Evolutionary conservation across 2,113 vertebrate genomes (phyloP).

Genomic region (Gymnogyps californianus): DNA sequence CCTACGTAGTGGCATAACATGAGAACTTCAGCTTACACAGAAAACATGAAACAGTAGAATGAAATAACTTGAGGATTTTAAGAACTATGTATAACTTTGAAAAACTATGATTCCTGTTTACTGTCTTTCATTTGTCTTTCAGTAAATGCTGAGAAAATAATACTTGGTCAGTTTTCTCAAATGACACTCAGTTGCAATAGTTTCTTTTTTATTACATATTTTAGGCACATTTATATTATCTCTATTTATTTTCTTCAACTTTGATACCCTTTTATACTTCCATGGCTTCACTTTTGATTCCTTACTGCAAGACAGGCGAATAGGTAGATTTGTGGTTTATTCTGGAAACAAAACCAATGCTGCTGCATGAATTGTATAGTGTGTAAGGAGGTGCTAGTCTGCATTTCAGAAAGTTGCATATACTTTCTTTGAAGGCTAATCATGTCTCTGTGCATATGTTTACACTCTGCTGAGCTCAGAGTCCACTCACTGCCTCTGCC

Average conservation of each 20-base stretch:
- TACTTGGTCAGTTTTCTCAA: not conserved
- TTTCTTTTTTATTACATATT: not conserved
- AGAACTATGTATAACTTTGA: not conserved
- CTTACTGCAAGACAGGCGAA: not conserved
- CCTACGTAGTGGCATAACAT: not conserved
- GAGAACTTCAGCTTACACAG: conserved; percentile 14
- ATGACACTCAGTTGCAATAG: not conserved
- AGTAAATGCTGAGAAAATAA: not conserved
- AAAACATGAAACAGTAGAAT: not conserved
- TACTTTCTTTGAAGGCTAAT: not conserved
- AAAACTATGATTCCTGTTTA: not conserved
- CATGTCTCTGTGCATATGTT: not conserved
- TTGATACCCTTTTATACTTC: not conserved
- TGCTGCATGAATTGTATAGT: not conserved
- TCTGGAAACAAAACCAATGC: not conserved
- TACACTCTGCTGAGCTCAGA: not conserved
- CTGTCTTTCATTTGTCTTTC: not conserved
- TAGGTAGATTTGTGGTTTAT: not conserved
- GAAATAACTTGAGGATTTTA: conserved; percentile 12
- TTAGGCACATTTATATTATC: not conserved
- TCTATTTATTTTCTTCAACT: not conserved
- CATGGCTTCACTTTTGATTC: not conserved
- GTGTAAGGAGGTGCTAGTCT: not conserved
- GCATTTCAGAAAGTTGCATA: not conserved
- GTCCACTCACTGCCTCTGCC: not conserved